Base-by-base conservation (phyloP, 2,113 vertebrate species). In the Nycticebus coucang region DNA sequence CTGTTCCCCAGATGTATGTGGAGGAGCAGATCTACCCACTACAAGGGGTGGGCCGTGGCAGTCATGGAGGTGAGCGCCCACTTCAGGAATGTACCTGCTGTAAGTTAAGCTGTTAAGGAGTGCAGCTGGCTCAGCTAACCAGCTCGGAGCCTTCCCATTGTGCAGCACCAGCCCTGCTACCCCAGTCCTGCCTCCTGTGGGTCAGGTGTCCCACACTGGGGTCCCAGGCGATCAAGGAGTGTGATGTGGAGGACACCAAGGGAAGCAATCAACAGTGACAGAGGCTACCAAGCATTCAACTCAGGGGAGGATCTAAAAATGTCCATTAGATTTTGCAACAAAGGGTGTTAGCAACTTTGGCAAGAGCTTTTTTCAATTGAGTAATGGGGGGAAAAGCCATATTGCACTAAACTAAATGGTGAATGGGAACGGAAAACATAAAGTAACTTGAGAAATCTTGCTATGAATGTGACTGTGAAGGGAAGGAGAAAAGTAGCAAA, bases 261-360 rank as follows among this genome's bases (percentile, higher is more conserved):
- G 24, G 7, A 45, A 24, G 24, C 17, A 33, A 55, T 35, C 3
- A 45, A 28, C 26, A 79, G 35, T 64, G 41, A 81, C 37, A 81
- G 92, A 91, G 75, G 79, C 50, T 28, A 57, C 33, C 28, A 19
- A 26, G 12, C 3, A 10, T 26, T 88, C 75, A 71, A 12, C 57
- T 30, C 35, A 79, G 66, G 69, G 72, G 74, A 75, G 62, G 55
- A 81, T 93, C 95, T 97, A 91, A 89, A 95, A 95, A 88, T 77
- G n/a, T 30, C 30, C 64, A 35, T 53, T 79, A 55, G 37, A 66
- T 96, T 95, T 96, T 72, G 28, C 75, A 97, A 95, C 69, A 37
- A 75, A 87, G 13, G 28, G 55, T 94, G 18, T 55, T 26, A 72
- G 57, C 71, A 55, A 79, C 78, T 96, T 95, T 93, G 85, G 92